Evolutionary conservation across 2,888 invertebrate species (phyloP).

Genomic region (Euspilapteryx auroguttella): DNA sequence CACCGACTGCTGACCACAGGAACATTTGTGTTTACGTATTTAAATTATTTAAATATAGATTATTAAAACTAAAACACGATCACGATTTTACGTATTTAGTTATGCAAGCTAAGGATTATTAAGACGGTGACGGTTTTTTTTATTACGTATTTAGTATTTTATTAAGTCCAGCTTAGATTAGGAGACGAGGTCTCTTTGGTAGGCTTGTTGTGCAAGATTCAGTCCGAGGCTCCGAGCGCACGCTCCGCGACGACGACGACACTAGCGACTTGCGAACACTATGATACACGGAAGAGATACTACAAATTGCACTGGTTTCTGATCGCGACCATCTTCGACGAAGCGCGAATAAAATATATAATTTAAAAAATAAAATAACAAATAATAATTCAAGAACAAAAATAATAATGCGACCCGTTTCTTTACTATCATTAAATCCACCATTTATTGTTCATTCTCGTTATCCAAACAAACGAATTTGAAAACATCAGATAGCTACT

Average conservation of each 20-base stretch:
- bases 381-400: conserved; percentile 46
- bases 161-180: conserved; percentile 57
- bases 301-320: conserved; percentile 62
- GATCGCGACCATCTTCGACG: conserved; percentile 53
- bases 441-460: conserved; percentile 43
- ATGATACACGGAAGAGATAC: conserved; percentile 59
- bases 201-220: conserved; percentile 62
- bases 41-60: conserved; percentile 1
- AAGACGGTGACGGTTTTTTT: no score
- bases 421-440: conserved; percentile 44
- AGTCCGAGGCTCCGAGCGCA: conserved; percentile 25
- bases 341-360: conserved; percentile 48
- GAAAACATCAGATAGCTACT: conserved; percentile 33
- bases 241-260: conserved; percentile 42
- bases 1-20: conserved; percentile 59
- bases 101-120: no score
- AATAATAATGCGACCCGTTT: conserved; percentile 61
- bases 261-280: conserved; percentile 53
- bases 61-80: conserved; percentile 2
- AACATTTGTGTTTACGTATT: no score
- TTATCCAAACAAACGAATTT: conserved; percentile 16
- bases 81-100: no score
- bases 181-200: conserved; percentile 64
- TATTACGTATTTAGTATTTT: no score
- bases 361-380: conserved; percentile 49